Conservation (phyloP, 2,888 invertebrate species). For the Tiliacea aurago region DNA sequence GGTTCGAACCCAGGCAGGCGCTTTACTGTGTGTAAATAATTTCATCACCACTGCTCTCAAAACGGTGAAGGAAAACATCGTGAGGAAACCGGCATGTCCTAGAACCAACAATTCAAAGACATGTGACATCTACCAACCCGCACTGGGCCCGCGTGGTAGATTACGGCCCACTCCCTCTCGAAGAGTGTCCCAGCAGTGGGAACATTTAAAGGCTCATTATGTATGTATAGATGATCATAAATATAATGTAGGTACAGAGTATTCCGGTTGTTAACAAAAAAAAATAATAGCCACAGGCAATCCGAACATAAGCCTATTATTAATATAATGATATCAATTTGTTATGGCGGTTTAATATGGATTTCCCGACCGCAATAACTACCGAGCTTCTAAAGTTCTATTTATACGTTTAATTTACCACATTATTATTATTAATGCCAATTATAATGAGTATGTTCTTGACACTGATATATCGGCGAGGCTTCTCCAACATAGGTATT, state of each 20-base stretch:
- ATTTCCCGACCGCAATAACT: slow-evolving; percentile 34
- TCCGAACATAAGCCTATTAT: not conserved
- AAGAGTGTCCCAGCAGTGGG: too few species aligned
- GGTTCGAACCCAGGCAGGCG: too few species aligned
- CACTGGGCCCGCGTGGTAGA: too few species aligned
- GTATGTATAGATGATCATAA: not conserved
- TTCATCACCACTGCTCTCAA: too few species aligned
- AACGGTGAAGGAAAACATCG: too few species aligned
- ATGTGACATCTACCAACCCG: too few species aligned
- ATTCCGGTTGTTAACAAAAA: not conserved
- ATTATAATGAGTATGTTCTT: slow-evolving; percentile 22
- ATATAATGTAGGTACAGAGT: not conserved
- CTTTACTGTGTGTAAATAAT: too few species aligned
- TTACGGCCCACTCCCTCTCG: too few species aligned
- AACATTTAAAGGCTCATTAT: too few species aligned
- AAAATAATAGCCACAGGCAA: not conserved
- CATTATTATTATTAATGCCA: slow-evolving; percentile 29
- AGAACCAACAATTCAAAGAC: too few species aligned
- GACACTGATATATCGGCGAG: slow-evolving; percentile 33
- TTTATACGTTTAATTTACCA: slow-evolving; percentile 8
- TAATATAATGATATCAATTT: slow-evolving; percentile 35
- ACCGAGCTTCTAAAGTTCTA: not conserved
- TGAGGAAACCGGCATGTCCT: too few species aligned
- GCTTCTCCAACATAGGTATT: too few species aligned
- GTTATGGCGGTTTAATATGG: slow-evolving; percentile 9